Base-by-base conservation (phyloP, 2,888 invertebrate species). In the Chrysolina americana region DNA sequence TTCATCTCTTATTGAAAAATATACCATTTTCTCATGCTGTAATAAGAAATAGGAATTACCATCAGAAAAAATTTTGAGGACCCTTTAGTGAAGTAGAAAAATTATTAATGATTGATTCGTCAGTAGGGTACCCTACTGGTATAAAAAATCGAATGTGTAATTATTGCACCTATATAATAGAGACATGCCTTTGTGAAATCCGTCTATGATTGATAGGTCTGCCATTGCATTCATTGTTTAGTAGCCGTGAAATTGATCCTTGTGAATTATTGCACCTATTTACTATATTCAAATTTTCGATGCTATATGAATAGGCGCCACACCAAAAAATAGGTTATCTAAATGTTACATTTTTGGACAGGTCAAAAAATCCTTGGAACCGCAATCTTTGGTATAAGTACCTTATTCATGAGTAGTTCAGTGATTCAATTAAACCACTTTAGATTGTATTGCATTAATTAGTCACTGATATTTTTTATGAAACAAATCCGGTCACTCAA, bases 401-500 rank as follows among this genome's bases (percentile, higher is more conserved):
- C n/a, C 65, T 47, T 65, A 48, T 44, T 65, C 65, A 21, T 23
- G 23, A 65, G 47, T 41, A n/a, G 64, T n/a, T 15, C 23, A 10
- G n/a, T 15, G 13, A 65, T 48, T 44, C 48, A 66, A 66, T 66
- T 50, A 50, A 66, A 66, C 66, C 48, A 66, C 66, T 50, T 66
- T 44, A 65, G 65, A 68, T 69, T 50, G 62, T 59, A 69, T 62
- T 50, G 56, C 69, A 44, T 50, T 53, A 63, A 70, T 70, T 70
- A 68, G 50, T 72, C 68, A 53, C 48, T 65, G 68, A 50, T 72
- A 59, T 44, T 68, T 74, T 70, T 74, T 62, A 64, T 28, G 41
- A 68, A 41, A 11, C 53, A n/a, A 44, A 48, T 48, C 71, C 65
- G 65, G 65, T 64, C 44, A 65, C 50, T 13, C 56, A 41, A 63